These are phyloP conservation scores for Nasonia longicornis DNA, from an alignment of 1,140 invertebrate genomes.

Conservation along the genomic window DNA sequence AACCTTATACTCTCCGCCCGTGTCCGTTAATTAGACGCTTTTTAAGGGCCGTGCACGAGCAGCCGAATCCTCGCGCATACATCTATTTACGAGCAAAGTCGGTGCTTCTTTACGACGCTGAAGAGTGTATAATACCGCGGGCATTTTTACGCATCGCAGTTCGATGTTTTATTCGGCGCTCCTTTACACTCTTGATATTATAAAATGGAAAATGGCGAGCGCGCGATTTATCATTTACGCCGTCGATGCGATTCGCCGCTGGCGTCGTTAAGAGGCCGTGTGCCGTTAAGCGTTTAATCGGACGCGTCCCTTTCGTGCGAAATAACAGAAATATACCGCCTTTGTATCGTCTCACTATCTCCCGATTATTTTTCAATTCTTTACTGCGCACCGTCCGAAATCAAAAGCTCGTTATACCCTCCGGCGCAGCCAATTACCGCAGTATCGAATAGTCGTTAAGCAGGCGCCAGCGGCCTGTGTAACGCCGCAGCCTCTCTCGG, in stretches of 20 bases:
- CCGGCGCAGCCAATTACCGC: conserved; percentile 49
- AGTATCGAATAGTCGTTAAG: conserved; percentile 59
- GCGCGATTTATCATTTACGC: conserved; percentile 18
- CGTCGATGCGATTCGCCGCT: neutral
- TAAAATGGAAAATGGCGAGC: neutral
- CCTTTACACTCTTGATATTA: conserved; percentile 10
- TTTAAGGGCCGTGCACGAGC: neutral
- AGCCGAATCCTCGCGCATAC: neutral
- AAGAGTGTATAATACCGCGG: neutral
- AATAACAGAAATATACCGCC: neutral
- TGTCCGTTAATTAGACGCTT: neutral
- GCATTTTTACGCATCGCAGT: neutral
- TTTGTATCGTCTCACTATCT: neutral
- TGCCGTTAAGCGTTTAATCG: neutral
- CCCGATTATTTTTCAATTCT: conserved; percentile 28
- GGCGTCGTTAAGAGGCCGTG: neutral
- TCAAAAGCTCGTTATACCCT: conserved; percentile 50
- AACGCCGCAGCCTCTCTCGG: conserved; percentile 15
- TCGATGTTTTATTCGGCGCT: neutral
- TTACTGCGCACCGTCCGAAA: conserved; percentile 18
- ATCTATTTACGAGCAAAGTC: conserved; percentile 8
- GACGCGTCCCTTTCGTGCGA: neutral
- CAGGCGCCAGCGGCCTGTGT: conserved; percentile 48
- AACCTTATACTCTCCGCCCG: neutral
- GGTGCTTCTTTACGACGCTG: conserved; percentile 3